These are phyloP conservation scores for Drosophila dives DNA, from an alignment of 2,888 invertebrate species.

Conservation along the genomic window DNA sequence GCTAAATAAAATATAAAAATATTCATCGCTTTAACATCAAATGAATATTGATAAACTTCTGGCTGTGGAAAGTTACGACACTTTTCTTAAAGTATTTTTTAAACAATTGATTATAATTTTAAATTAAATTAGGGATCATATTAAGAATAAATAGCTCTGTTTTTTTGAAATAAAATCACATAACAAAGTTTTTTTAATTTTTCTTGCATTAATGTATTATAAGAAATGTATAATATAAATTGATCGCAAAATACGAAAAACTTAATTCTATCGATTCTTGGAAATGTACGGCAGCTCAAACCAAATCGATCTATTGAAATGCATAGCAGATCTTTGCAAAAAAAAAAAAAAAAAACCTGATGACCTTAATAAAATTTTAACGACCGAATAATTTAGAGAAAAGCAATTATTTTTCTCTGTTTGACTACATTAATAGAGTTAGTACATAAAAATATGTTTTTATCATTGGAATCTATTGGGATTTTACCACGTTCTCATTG, in stretches of 20 bases:
- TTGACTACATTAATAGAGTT: conserved; percentile 56
- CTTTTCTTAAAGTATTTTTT: too few relatives aligned
- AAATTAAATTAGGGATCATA: background rate
- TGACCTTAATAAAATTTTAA: conserved; percentile 53
- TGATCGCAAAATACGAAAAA: too few relatives aligned
- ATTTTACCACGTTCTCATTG: conserved; percentile 99
- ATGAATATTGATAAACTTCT: too few relatives aligned
- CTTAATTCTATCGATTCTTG: background rate
- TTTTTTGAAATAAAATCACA: background rate
- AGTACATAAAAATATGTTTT: conserved; percentile 87
- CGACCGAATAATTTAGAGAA: conserved; percentile 32
- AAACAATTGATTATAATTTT: too few relatives aligned
- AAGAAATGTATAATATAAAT: too few relatives aligned
- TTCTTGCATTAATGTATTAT: background rate
- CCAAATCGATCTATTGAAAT: conserved; percentile 8
- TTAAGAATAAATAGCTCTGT: background rate
- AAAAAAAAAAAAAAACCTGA: conserved; percentile 74
- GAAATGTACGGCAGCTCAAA: background rate
- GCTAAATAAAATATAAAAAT: too few relatives aligned
- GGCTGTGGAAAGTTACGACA: too few relatives aligned
- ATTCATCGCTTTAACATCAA: too few relatives aligned
- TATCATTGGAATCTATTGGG: conserved; percentile 98
- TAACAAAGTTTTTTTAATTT: background rate
- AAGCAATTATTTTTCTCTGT: background rate
- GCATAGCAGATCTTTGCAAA: conserved; percentile 34